Percentiles rank a stretch among this genome's conserved stretches.
Evolutionary conservation across 1,140 invertebrate species (phyloP).

Genomic region (Ceratitis capitata): DNA sequence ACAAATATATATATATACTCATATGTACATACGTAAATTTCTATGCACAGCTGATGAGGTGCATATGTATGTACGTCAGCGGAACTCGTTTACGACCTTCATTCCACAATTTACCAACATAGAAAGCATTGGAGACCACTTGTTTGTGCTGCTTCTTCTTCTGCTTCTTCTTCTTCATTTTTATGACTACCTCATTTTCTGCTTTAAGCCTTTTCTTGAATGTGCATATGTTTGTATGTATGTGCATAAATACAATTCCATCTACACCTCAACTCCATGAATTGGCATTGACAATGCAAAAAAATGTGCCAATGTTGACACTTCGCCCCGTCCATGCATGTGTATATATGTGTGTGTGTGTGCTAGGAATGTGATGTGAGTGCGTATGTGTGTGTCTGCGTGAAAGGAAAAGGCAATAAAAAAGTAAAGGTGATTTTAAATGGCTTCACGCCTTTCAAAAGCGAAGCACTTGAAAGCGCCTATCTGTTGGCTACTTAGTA

Average conservation of each 20-base stretch:
- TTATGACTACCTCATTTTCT: background rate
- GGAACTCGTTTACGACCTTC: constrained; percentile 27
- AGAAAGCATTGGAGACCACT: constrained; percentile 2
- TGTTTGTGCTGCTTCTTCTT: background rate
- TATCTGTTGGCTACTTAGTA: background rate
- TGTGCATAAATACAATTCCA: background rate
- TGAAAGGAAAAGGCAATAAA: background rate
- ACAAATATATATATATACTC: no score
- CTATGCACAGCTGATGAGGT: background rate
- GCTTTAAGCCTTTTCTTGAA: background rate
- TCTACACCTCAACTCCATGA: background rate
- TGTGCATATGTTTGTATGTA: background rate
- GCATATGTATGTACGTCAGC: no score
- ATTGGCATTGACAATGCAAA: background rate
- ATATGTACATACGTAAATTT: background rate
- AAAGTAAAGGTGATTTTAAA: constrained; percentile 15
- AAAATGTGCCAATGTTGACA: constrained; percentile 24
- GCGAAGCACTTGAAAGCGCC: constrained; percentile 9
- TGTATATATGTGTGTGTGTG: background rate
- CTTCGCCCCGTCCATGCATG: background rate
- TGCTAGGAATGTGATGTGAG: background rate
- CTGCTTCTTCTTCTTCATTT: no score
- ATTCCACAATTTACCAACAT: background rate
- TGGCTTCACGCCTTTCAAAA: constrained; percentile 34
- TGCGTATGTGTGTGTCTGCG: background rate